A percentile compares a stretch with the other conserved stretches of the same genome.
Conservation (phyloP, 2,797 vertebrate genomes). For the Chiloscyllium punctatum region DNA sequence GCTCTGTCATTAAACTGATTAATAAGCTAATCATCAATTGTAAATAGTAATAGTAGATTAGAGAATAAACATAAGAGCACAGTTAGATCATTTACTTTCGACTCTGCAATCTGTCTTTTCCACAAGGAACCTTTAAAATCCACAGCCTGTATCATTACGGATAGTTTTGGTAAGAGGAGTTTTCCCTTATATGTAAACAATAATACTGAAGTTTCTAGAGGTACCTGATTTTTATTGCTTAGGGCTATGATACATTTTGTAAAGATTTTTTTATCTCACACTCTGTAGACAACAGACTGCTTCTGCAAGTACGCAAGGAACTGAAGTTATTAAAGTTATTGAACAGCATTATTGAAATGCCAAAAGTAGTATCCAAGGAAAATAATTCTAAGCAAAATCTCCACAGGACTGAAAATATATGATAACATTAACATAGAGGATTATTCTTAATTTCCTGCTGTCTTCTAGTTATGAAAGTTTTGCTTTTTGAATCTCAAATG, state of each 20-base stretch:
- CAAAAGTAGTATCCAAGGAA: background rate
- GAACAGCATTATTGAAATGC: background rate
- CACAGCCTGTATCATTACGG: background rate
- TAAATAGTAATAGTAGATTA: conserved; percentile 56
- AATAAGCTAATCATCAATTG: conserved; percentile 64
- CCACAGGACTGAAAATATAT: background rate
- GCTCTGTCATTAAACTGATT: conserved; percentile 64
- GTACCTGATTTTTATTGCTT: background rate
- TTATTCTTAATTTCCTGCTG: background rate
- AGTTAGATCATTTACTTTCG: background rate
- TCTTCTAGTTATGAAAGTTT: background rate
- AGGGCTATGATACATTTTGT: background rate
- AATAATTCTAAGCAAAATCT: background rate
- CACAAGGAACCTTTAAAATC: background rate
- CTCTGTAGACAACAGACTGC: background rate
- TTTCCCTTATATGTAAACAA: background rate
- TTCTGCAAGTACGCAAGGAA: background rate
- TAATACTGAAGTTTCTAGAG: background rate
- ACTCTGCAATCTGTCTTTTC: background rate
- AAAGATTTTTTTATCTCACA: background rate
- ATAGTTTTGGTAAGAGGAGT: background rate
- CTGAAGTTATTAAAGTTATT: background rate
- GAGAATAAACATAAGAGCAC: background rate
- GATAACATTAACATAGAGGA: background rate
- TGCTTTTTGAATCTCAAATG: background rate